A percentile compares a stretch with the other conserved stretches of the same genome.
phyloP scores from a whole-genome alignment of 2,888 invertebrate species.

The Coelopa pilipes region DNA sequence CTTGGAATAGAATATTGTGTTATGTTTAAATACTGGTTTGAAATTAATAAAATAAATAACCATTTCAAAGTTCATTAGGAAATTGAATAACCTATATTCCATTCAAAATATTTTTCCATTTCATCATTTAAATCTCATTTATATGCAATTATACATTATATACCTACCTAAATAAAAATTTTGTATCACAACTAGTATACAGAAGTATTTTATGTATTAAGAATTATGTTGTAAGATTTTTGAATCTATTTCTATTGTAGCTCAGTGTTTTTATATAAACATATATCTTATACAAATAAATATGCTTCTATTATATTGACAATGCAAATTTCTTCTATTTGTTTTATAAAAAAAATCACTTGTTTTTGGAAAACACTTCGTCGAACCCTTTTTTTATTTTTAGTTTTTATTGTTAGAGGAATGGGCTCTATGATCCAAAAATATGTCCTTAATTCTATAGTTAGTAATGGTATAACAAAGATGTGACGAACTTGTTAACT shows the following conservation, averaged over 20 bases:
- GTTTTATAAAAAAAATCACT: too few species aligned
- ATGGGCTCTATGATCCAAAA: too few species aligned
- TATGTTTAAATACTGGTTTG: background rate
- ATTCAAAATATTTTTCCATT: background rate
- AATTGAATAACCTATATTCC: background rate
- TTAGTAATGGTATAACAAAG: too few species aligned
- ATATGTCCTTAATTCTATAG: too few species aligned
- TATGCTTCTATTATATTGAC: conserved; percentile 33
- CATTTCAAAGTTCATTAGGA: background rate
- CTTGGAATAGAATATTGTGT: background rate
- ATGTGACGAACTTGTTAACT: too few species aligned
- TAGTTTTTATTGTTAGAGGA: too few species aligned
- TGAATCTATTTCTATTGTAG: conserved; percentile 62
- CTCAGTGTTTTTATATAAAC: conserved; percentile 61
- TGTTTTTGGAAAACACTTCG: too few species aligned
- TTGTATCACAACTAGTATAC: conserved; percentile 56
- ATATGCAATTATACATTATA: too few species aligned
- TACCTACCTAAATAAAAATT: too few species aligned
- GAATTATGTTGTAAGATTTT: conserved; percentile 64
- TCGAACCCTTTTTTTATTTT: too few species aligned
- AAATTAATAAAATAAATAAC: background rate
- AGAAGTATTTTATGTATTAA: conserved; percentile 63
- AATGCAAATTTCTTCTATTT: background rate
- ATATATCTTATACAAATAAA: conserved; percentile 41
- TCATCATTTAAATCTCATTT: too few species aligned